These are phyloP conservation scores for Hystrix brachyura DNA, from an alignment of 2,113 vertebrate species.

Conservation along the genomic window DNA sequence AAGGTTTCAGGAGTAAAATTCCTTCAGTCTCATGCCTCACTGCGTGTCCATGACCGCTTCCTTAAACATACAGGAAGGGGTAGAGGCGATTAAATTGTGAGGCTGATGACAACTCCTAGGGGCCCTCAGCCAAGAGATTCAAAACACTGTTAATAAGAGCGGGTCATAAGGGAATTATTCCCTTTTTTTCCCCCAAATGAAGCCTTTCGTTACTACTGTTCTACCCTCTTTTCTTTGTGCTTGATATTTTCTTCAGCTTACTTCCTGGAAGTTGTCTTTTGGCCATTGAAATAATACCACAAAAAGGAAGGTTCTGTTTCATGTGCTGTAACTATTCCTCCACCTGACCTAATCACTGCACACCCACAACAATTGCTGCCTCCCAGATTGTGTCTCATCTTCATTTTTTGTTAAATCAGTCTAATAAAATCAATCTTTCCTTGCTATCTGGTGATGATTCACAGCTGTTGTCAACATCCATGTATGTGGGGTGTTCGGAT, in stretches of 20 bases:
- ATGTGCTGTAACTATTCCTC: neutral
- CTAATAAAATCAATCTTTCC: slow-evolving; percentile 4
- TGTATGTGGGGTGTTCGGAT: rapidly evolving
- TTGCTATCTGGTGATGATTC: neutral
- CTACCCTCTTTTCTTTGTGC: neutral
- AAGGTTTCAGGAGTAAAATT: slow-evolving; percentile 76
- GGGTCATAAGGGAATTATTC: neutral
- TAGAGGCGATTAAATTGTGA: slow-evolving; percentile 44
- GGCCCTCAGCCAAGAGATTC: slow-evolving; percentile 15
- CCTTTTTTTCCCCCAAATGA: neutral
- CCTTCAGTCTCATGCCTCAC: slow-evolving; percentile 57
- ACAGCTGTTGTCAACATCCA: neutral
- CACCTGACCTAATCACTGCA: neutral
- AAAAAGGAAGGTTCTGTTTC: slow-evolving; percentile 55
- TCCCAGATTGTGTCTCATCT: neutral
- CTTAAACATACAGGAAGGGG: slow-evolving; percentile 40
- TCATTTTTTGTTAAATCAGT: neutral
- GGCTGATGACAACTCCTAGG: neutral
- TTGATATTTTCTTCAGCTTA: slow-evolving; percentile 50
- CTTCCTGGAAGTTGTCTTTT: slow-evolving; percentile 35
- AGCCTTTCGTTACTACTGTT: slow-evolving; percentile 11
- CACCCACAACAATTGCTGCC: too few species aligned
- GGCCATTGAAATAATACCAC: slow-evolving; percentile 25
- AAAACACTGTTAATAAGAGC: slow-evolving; percentile 51
- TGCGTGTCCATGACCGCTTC: neutral